Evolutionary conservation across 2,888 invertebrate species (phyloP), one percentile per base, ranked within the genome.

Genomic region (Anthophora plumipes): DNA sequence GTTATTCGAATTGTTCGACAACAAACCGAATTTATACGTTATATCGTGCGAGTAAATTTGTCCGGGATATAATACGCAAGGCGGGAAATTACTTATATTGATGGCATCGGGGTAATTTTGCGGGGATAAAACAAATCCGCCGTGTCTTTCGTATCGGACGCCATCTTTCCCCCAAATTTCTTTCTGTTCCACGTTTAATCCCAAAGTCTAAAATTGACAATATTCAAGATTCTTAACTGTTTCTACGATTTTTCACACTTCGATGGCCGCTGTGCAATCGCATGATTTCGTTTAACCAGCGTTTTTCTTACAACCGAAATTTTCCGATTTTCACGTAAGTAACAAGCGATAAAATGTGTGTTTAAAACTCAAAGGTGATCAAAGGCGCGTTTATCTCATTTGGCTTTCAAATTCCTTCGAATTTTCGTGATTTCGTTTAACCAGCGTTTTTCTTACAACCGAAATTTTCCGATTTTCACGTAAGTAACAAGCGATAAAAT

Each of bases 81-180:
- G 89, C 1, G 94, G 94, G 79, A 94, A 94, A 68, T 92, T 88
- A 8, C 88, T 91, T 78, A 91, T 88, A 87, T 95, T 94, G 11
- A 94, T 88, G 9, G 94, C 94, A 90, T 95, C 94, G 0, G 95
- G 95, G 87, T 94, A 95, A 85, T 94, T 94, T 85, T 95, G 95
- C 0, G 95, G 94, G 85, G 95, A 95, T 48, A 95, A 87, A 85
- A 94, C 94, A 82, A 96, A 94, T 17, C 94, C 95, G 14, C 94
- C 93, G 87, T 95, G 94, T 81, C 93, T 93, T 6, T 90, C 89
- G 88, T 95, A 95, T n/a, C 89, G 78, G 1, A 91, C 90, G 5
- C 94, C 94, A n/a, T 91, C 92, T 88, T 95, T 95, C 0, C 91
- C 91, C 55, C 77, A 79, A 7, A 90, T 71, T 68, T 82, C 79